phyloP scores from a whole-genome alignment of 2,113 vertebrate species.

The Gobiocypris rarus region DNA sequence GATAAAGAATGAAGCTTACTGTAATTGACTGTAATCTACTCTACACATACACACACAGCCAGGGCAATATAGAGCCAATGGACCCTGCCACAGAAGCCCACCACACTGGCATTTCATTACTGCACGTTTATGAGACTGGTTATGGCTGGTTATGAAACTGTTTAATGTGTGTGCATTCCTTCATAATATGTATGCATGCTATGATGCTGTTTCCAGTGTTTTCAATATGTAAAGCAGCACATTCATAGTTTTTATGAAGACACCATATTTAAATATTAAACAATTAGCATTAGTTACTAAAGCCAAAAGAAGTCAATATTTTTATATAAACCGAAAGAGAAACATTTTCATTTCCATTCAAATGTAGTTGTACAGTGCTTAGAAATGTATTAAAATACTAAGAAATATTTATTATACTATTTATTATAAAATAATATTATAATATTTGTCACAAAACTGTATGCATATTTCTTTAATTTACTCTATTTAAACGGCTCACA shows the following conservation, averaged over 20 bases:
- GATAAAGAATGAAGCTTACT: slow-evolving; percentile 42
- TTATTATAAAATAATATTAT: no score
- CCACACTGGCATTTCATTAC: slow-evolving; percentile 1
- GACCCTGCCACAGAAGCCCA: slow-evolving; percentile 8
- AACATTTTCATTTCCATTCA: neutral
- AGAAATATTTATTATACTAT: no score
- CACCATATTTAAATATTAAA: neutral
- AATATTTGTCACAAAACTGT: no score
- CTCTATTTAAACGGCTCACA: no score
- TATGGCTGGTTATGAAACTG: neutral
- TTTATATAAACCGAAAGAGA: neutral
- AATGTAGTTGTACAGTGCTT: neutral
- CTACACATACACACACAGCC: slow-evolving; percentile 28
- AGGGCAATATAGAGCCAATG: slow-evolving; percentile 35
- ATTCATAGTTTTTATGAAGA: neutral
- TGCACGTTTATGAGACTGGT: neutral
- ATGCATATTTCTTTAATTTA: no score
- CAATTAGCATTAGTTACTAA: neutral
- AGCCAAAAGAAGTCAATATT: neutral
- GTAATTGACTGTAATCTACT: slow-evolving; percentile 50
- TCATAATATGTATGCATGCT: neutral
- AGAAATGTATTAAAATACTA: neutral
- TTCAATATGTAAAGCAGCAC: neutral
- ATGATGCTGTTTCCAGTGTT: neutral
- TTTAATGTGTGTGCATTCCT: neutral